These are phyloP conservation scores for Rhinichthys osculus DNA, from an alignment of 2,797 vertebrate species.

Conservation along the genomic window DNA sequence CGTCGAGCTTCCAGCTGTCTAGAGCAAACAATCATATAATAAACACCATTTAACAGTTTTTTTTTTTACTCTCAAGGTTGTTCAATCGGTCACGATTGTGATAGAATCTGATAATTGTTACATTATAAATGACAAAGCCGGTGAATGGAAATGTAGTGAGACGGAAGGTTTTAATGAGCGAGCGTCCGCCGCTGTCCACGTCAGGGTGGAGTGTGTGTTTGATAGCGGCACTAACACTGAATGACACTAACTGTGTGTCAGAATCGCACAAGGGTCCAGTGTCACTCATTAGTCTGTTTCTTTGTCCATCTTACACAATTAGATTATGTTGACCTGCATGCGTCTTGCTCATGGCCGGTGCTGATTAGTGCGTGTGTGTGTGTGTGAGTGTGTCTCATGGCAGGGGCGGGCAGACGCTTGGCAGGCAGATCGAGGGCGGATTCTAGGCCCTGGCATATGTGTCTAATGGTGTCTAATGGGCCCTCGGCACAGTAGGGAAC, in stretches of 20 bases:
- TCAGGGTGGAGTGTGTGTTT: conserved; percentile 41
- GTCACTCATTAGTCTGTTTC: conserved; percentile 18
- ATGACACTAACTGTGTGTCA: conserved; percentile 54
- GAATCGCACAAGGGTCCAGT: conserved; percentile 37
- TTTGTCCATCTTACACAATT: conserved; percentile 52
- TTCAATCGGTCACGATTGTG: not conserved
- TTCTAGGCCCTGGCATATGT: conserved; percentile 44
- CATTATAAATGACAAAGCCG: conserved; percentile 32
- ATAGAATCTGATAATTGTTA: conserved; percentile 18
- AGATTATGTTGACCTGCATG: conserved; percentile 57
- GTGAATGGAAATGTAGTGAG: conserved; percentile 44
- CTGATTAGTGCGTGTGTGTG: conserved; percentile 41
- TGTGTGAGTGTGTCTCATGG: conserved; percentile 1
- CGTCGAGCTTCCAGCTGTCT: no score
- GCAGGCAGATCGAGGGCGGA: conserved; percentile 51
- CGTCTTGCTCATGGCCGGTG: conserved; percentile 8
- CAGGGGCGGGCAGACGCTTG: conserved; percentile 53
- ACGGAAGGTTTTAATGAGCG: conserved; percentile 53
- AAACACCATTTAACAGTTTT: not conserved
- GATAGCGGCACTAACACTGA: conserved; percentile 50
- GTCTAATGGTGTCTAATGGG: conserved; percentile 58
- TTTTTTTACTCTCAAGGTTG: not conserved
- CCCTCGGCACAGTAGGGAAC: conserved; percentile 44
- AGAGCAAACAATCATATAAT: not conserved
- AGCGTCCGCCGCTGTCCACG: conserved; percentile 13